Evolutionary conservation across 2,888 invertebrate species (phyloP).

Genomic region (Polydrusus cervinus): DNA sequence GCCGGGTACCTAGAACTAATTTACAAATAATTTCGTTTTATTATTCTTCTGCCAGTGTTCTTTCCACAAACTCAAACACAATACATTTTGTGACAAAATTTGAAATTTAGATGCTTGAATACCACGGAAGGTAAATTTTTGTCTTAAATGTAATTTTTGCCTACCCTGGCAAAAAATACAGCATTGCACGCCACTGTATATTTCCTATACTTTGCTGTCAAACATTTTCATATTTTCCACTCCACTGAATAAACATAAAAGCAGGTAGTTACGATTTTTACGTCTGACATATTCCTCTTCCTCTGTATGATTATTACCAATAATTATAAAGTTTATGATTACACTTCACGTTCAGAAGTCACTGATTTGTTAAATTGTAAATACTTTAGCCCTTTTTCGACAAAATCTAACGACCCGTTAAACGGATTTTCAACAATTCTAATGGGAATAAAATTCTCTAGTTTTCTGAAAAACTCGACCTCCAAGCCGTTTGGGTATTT

Average conservation of each 20-base stretch:
- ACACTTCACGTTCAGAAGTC: neutral
- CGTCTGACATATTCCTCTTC: no score
- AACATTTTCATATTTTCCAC: neutral
- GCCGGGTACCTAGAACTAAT: no score
- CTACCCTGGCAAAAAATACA: no score
- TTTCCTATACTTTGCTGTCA: neutral
- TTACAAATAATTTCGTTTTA: no score
- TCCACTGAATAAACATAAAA: neutral
- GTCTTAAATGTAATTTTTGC: no score
- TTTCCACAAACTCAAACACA: no score
- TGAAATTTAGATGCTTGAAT: no score
- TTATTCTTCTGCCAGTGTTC: no score
- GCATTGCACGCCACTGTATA: no score
- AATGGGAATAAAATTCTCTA: conserved; percentile 56
- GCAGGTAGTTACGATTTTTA: neutral
- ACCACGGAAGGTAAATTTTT: no score
- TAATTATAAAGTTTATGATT: neutral
- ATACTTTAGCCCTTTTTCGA: neutral
- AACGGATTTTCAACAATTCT: conserved; percentile 23
- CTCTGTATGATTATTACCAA: neutral
- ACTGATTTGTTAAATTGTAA: conserved; percentile 27
- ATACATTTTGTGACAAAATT: no score
- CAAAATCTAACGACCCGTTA: conserved; percentile 20
- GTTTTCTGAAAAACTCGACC: conserved; percentile 56
- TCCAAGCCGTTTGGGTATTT: conserved; percentile 64